phyloP scores from a whole-genome alignment of 2,113 vertebrate genomes.

The Budorcas taxicolor region DNA sequence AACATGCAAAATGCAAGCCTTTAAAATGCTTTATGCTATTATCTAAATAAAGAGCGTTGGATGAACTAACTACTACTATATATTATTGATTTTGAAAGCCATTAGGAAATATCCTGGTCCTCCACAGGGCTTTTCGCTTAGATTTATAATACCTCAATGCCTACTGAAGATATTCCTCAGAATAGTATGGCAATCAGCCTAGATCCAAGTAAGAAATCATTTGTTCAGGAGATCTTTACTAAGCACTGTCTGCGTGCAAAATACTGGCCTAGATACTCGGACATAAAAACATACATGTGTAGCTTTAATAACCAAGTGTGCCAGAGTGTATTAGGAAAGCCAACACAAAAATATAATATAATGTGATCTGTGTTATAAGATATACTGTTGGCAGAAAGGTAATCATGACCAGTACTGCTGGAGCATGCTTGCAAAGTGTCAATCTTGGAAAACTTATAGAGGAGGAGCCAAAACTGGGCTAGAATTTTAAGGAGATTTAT shows the following conservation, averaged over 20 bases:
- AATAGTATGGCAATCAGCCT: rapidly evolving
- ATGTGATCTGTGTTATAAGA: neutral
- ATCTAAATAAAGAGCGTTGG: neutral
- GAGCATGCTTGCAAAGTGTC: neutral
- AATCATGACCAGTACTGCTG: neutral
- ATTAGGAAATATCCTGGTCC: neutral
- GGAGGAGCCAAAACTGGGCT: neutral
- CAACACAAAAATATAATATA: neutral
- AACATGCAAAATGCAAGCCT: neutral
- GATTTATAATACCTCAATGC: neutral
- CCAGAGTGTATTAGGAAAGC: neutral
- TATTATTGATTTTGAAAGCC: neutral
- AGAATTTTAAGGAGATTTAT: neutral
- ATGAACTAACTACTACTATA: neutral
- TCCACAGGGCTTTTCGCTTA: neutral
- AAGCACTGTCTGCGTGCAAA: neutral
- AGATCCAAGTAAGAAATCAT: neutral
- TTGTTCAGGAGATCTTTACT: neutral
- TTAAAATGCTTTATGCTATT: neutral
- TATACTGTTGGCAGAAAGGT: neutral
- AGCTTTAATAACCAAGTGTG: neutral
- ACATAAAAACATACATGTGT: neutral
- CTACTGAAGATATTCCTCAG: neutral
- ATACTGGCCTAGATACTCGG: neutral
- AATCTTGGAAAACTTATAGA: neutral